Evolutionary conservation across 1,140 invertebrate species (phyloP), one percentile per base, ranked within the genome.

Genomic region (Anadara kagoshimensis): DNA sequence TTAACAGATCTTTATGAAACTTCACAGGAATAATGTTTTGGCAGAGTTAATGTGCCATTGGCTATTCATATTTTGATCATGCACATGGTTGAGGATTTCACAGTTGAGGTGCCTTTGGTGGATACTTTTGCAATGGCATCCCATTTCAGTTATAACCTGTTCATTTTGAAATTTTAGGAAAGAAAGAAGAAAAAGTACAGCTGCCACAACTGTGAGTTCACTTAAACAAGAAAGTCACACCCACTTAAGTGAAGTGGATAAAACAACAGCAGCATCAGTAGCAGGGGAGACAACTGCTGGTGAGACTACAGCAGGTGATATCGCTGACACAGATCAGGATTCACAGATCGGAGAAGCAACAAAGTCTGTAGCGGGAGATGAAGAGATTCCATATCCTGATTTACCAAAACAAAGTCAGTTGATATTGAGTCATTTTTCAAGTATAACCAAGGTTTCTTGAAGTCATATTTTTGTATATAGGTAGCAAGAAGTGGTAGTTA

Each of bases 181-280:
- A 43, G 75, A 77, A 59, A 72, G 80, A 49, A 58, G 73, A 24
- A 83, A 85, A 51, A 83, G 81, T 68, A 76, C 74, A 65, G 80
- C 81, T 20, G 76, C 75, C 7, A 74, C 78, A 2, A 76, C 51
- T 47, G 45, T 73, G n/a, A 77, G 79, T 45, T 82, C 76, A 12
- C 29, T 79, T 16, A 79, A 75, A 67, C 78, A 79, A 47, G 79
- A 79, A 16, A 82, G 78, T 57, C 67, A 71, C 16, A 69, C 53
- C 51, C 47, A 69, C 10, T 20, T 59, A 11, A 56, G 20, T 22
- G 54, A 64, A n/a, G 49, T 43, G 53, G 41, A 56, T 5, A 65
- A 70, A 59, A 64, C 61, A 49, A 36, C 62, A 20, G 49, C 43
- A n/a, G 26, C 47, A 10, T 74, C 68, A 36, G 64, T 63, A 49